phyloP scores from a whole-genome alignment of 2,888 invertebrate genomes.

The Amphiduros pacificus region DNA sequence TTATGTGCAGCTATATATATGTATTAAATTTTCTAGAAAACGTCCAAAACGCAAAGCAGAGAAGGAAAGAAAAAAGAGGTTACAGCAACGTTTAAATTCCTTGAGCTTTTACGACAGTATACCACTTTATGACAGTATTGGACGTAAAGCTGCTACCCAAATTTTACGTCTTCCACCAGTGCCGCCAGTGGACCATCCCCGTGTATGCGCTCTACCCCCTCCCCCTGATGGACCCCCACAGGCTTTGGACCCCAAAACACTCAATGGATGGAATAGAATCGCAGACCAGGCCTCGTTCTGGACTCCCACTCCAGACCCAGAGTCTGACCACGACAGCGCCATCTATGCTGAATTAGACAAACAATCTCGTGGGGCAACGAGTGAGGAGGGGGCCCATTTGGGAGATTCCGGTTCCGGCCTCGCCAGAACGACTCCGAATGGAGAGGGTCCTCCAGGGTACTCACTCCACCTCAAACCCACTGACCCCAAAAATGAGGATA shows the following conservation, averaged over 20 bases:
- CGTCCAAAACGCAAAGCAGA: slow-evolving; percentile 9
- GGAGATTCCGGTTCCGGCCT: background rate
- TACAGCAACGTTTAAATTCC: slow-evolving; percentile 27
- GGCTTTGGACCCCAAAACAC: slow-evolving; percentile 5
- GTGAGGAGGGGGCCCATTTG: background rate
- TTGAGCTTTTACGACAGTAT: slow-evolving; percentile 31
- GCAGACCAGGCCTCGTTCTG: background rate
- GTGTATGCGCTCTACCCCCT: background rate
- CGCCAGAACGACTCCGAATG: slow-evolving; percentile 6
- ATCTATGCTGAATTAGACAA: slow-evolving; percentile 13
- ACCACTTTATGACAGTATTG: slow-evolving; percentile 28
- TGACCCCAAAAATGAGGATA: slow-evolving; percentile 12
- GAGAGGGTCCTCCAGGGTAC: slow-evolving; percentile 13
- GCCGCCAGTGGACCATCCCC: background rate
- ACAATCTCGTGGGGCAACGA: background rate
- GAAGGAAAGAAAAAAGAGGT: slow-evolving; percentile 12
- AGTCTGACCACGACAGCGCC: slow-evolving; percentile 10
- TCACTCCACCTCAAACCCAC: slow-evolving; percentile 6
- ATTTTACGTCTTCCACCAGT: background rate
- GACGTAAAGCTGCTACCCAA: slow-evolving; percentile 6
- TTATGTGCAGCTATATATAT: background rate
- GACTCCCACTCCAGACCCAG: background rate
- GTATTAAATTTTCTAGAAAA: slow-evolving; percentile 5
- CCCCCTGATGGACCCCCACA: background rate
- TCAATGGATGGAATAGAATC: background rate